Base-by-base conservation (phyloP, 2,888 invertebrate species). In the Chaitophorus viminalis region DNA sequence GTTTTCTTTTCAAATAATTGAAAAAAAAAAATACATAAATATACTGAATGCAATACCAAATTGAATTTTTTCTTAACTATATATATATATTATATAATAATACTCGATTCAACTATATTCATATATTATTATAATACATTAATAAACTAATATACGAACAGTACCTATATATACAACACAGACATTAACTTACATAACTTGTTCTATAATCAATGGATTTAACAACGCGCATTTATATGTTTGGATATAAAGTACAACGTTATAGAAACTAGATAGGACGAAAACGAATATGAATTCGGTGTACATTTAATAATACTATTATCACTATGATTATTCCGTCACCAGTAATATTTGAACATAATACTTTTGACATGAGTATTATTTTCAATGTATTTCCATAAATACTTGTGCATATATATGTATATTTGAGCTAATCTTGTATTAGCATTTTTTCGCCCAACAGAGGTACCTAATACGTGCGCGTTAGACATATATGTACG, bases 401-500 rank as follows among this genome's bases (percentile, higher is more conserved):
- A 25, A 29, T 9, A 60, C 25, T 25, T 9, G 21, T 25, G n/a
- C 5, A 31, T 3, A 70, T 17, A 31, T 17, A 31, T 17, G 4
- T n/a, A 29, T 65, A 65, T n/a, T 29, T 36, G 14, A 60, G 31
- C 8, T 77, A 77, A 84, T 76, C 65, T 84, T 46, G 21, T 60
- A 76, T 76, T 84, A 75, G 36, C 39, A 65, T 75, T 75, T 84
- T 60, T 29, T 29, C 75, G 36, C 0, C 21, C 39, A 39, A 39
- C 54, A 31, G 21, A 31, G 1, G 36, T 3, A n/a, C n/a, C n/a
- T n/a, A 76, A 76, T 84, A n/a, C 54, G n/a, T 70, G 60, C 39
- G 25, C 21, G n/a, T 39, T 39, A 52, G 46, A 29, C 65, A 11
- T n/a, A n/a, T 65, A 65, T 21, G n/a, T n/a, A n/a, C n/a, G n/a